Evolutionary conservation across 1,140 invertebrate species (phyloP).

Genomic region (Hyphantria cunea): DNA sequence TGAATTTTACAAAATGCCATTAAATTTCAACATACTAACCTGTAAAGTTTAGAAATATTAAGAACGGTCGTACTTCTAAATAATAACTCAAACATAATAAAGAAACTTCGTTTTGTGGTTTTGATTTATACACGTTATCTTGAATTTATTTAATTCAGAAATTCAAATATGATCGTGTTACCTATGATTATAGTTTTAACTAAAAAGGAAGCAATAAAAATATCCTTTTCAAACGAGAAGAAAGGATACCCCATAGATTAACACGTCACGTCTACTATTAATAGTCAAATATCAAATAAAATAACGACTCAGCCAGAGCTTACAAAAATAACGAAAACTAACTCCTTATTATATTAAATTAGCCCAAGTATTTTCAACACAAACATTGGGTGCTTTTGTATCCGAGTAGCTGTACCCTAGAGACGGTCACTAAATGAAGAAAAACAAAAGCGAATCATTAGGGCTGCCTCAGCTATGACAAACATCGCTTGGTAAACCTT

Average conservation of each 20-base stretch:
- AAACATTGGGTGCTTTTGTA: conserved; percentile 48
- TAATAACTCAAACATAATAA: too few relatives aligned
- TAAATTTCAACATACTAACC: too few relatives aligned
- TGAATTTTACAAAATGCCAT: too few relatives aligned
- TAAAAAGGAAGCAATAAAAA: background rate
- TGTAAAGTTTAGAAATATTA: too few relatives aligned
- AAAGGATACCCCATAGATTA: too few relatives aligned
- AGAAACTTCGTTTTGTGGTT: too few relatives aligned
- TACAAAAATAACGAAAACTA: conserved; percentile 13
- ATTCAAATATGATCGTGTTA: too few relatives aligned
- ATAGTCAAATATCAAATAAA: background rate
- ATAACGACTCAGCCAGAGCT: background rate
- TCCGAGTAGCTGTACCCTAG: conserved; percentile 40
- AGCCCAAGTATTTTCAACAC: conserved; percentile 35
- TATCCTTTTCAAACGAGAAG: too few relatives aligned
- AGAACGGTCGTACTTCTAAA: too few relatives aligned
- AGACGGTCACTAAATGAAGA: conserved; percentile 51
- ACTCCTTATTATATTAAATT: conserved; percentile 35
- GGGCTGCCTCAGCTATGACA: conserved; percentile 49
- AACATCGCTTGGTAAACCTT: conserved; percentile 40
- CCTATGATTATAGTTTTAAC: too few relatives aligned
- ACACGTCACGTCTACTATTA: background rate
- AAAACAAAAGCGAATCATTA: conserved; percentile 62
- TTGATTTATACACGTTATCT: too few relatives aligned
- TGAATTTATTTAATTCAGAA: too few relatives aligned